These are phyloP conservation scores for Drosophila tristis DNA, from an alignment of 1,140 invertebrate species.

Conservation along the genomic window DNA sequence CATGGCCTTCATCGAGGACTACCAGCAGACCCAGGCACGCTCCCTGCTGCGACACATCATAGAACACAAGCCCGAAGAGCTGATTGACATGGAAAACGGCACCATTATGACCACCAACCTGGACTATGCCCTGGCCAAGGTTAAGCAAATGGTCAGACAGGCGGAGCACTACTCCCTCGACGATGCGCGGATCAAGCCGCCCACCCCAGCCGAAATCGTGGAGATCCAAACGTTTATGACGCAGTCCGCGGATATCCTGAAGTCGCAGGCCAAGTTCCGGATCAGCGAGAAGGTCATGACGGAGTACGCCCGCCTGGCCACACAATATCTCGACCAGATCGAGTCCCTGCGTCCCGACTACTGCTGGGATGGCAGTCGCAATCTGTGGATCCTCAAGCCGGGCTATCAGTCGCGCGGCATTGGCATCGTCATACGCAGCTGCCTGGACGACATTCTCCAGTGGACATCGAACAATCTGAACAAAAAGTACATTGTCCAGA, in stretches of 20 bases:
- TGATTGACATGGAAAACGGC: conserved; percentile 55
- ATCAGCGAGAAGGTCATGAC: conserved; percentile 82
- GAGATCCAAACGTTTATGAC: conserved; percentile 90
- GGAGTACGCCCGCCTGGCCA: conserved; percentile 85
- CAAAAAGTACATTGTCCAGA: conserved; percentile 93
- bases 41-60: conserved; percentile 92
- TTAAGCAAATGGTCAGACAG: conserved; percentile 65
- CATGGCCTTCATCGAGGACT: conserved; percentile 85
- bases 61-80: conserved; percentile 62
- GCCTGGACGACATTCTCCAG: conserved; percentile 88
- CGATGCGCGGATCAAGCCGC: conserved; percentile 52
- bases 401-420: conserved; percentile 93
- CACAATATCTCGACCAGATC: conserved; percentile 87
- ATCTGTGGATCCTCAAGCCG: conserved; percentile 97
- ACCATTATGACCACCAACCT: conserved; percentile 84
- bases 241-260: conserved; percentile 84
- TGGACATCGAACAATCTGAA: conserved; percentile 86
- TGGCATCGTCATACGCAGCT: conserved; percentile 89
- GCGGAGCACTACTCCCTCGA: conserved; percentile 65
- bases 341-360: conserved; percentile 86
- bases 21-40: conserved; percentile 92
- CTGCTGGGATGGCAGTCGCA: conserved; percentile 89
- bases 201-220: conserved; percentile 75
- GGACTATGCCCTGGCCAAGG: conserved; percentile 85
- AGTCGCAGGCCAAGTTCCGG: conserved; percentile 84